Evolutionary conservation across 92 coral and sea anemone species (phyloP).

Genomic region (Zoanthus solanderi): DNA sequence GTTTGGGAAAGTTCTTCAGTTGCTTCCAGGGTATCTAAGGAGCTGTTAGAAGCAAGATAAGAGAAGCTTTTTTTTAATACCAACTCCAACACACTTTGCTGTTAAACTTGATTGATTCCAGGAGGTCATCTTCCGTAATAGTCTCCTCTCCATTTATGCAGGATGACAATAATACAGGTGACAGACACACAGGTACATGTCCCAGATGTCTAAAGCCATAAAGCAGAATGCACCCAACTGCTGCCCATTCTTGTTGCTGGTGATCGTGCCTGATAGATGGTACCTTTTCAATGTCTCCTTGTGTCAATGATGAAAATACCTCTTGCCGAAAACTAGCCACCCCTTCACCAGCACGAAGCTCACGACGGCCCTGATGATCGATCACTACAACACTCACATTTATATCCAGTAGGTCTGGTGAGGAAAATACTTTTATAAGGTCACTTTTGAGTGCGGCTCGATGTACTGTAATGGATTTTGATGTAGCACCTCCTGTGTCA

Average conservation of each 20-base stretch:
- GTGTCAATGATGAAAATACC: conserved; percentile 41
- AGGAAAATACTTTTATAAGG: conserved; percentile 15
- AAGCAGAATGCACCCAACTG: conserved; percentile 49
- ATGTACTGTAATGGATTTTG: background rate
- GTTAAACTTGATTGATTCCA: conserved; percentile 38
- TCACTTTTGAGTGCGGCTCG: conserved; percentile 28
- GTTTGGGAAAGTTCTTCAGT: conserved; percentile 9
- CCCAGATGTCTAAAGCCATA: conserved; percentile 58
- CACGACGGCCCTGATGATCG: conserved; percentile 16
- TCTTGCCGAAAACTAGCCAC: conserved; percentile 50
- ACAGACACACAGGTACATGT: conserved; percentile 52
- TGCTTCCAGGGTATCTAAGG: conserved; percentile 20
- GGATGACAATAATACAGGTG: conserved; percentile 57
- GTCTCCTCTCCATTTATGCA: conserved; percentile 60
- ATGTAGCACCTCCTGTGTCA: conserved; percentile 13
- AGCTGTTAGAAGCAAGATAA: conserved; percentile 8
- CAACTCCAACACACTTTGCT: background rate
- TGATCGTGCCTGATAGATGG: conserved; percentile 67
- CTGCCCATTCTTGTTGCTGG: conserved; percentile 67
- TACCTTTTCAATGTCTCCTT: conserved; percentile 66
- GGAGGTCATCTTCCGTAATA: conserved; percentile 55
- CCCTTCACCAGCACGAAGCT: conserved; percentile 37
- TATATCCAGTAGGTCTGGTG: conserved; percentile 2
- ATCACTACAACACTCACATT: conserved; percentile 6
- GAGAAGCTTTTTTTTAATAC: conserved; percentile 1